Conservation (phyloP, 2,113 vertebrate species). For the Pungitius pungitius region DNA sequence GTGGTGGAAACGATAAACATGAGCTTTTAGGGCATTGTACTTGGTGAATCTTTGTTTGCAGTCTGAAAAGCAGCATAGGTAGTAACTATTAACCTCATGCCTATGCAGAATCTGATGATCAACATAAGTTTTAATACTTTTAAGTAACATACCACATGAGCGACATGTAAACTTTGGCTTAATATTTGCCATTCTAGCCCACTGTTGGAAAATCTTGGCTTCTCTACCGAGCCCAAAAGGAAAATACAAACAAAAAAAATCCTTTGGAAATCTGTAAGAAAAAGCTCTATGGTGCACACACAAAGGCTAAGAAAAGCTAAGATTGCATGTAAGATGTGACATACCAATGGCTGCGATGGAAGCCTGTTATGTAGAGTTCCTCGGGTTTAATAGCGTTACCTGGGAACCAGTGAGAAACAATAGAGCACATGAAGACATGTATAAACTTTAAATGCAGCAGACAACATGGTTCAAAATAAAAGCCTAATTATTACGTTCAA, state of each 20-base stretch:
- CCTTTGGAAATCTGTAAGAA: too few relatives aligned
- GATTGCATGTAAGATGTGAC: not conserved
- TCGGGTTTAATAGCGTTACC: not conserved
- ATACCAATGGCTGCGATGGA: not conserved
- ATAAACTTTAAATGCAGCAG: not conserved
- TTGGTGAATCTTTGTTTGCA: not conserved
- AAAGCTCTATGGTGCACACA: too few relatives aligned
- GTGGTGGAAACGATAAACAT: conserved; percentile 5
- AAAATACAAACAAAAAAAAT: too few relatives aligned
- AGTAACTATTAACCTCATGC: not conserved
- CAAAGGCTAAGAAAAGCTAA: not conserved
- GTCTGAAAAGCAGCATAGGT: conserved; percentile 3
- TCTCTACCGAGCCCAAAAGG: not conserved
- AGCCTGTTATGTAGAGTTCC: not conserved
- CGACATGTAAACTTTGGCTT: not conserved
- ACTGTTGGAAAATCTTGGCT: not conserved
- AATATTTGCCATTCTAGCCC: conserved; percentile 4
- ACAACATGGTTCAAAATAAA: not conserved
- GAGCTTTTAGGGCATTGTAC: conserved; percentile 8
- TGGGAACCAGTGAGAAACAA: not conserved
- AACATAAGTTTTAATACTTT: conserved; percentile 14
- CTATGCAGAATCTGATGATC: not conserved
- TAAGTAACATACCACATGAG: conserved; percentile 2
- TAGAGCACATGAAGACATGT: not conserved
- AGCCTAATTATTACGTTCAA: not conserved